phyloP scores from a whole-genome alignment of 2,888 invertebrate genomes.

The Cheilosia pagana region DNA sequence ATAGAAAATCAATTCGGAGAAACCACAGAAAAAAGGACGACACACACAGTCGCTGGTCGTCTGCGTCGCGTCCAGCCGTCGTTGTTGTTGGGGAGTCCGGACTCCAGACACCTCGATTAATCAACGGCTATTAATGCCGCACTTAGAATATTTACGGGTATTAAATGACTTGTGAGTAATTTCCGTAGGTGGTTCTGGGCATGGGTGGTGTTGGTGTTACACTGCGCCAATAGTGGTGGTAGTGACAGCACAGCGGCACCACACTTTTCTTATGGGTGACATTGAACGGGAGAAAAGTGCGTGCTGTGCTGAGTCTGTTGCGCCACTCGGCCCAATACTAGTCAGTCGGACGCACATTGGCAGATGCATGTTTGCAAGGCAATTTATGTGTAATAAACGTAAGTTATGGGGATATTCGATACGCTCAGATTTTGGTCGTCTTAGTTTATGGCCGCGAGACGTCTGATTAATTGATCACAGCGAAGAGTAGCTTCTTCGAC shows the following conservation, averaged over 20 bases:
- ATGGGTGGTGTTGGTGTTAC: conserved; percentile 64
- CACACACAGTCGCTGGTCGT: conserved; percentile 22
- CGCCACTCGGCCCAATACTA: conserved; percentile 18
- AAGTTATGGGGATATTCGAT: conserved; percentile 64
- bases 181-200: conserved; percentile 69
- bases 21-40: conserved; percentile 57
- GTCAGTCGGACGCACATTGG: conserved; percentile 39
- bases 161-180: conserved; percentile 79
- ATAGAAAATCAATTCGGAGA: conserved; percentile 74
- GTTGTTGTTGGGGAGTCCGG: conserved; percentile 75
- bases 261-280: conserved; percentile 57
- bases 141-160: conserved; percentile 82
- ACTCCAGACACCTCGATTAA: conserved; percentile 81
- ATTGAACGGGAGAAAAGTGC: conserved; percentile 39
- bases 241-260: conserved; percentile 52
- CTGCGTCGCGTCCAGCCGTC: conserved; percentile 24
- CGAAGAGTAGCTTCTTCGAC: background rate
- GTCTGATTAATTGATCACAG: conserved; percentile 56
- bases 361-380: conserved; percentile 47
- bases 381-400: conserved; percentile 67
- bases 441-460: conserved; percentile 38
- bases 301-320: conserved; percentile 30
- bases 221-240: conserved; percentile 14
- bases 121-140: conserved; percentile 83
- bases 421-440: conserved; percentile 28